Base-by-base conservation (phyloP, 2,888 invertebrate species). In the Drosophila barbarae region DNA sequence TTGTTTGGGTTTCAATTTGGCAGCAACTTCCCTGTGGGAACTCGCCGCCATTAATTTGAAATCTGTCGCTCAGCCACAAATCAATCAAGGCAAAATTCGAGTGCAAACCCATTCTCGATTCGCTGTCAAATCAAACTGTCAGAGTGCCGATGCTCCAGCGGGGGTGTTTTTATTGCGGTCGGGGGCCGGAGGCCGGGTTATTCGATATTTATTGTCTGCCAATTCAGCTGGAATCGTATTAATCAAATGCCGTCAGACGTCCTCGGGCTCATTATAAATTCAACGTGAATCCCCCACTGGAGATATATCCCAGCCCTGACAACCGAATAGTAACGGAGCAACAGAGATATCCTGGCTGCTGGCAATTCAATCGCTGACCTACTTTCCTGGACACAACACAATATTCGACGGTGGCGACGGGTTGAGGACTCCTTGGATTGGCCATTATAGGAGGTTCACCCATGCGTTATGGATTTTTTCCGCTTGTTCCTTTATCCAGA, bases 311-410 rank as follows among this genome's bases (percentile, higher is more conserved):
- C 56, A 30, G 50, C 30, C 60, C 34, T 61, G 69, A 50, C 56
- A 57, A 69, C 73, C 21, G 51, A 42, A 47, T 49, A 58, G 42
- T 50, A 56, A 23, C 46, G 46, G 53, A 54, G 63, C 54, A 73
- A 65, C 35, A 23, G 35, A 38, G 39, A 26, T n/a, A 28, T 46
- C 28, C 72, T 65, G 73, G 76, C 46, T 42, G 42, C 23, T 80
- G 81, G 69, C 58, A 71, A 76, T 71, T 63, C 76, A 83, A 81
- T 78, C 69, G 73, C 59, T 80, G 84, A 84, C 80, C 81, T 83
- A 84, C 71, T 81, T 80, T 72, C 55, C 10, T 15, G 36, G 44
- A 51, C 66, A 50, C 18, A 39, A 26, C 39, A 50, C 49, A 64
- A 44, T 41, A 23, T 49, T 47, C 21, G 18, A 18, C 18, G 23